Percentiles rank a stretch among this genome's conserved stretches.
These are phyloP conservation scores for Pitangus sulphuratus DNA, from an alignment of 2,797 vertebrate genomes.

Conservation along the genomic window DNA sequence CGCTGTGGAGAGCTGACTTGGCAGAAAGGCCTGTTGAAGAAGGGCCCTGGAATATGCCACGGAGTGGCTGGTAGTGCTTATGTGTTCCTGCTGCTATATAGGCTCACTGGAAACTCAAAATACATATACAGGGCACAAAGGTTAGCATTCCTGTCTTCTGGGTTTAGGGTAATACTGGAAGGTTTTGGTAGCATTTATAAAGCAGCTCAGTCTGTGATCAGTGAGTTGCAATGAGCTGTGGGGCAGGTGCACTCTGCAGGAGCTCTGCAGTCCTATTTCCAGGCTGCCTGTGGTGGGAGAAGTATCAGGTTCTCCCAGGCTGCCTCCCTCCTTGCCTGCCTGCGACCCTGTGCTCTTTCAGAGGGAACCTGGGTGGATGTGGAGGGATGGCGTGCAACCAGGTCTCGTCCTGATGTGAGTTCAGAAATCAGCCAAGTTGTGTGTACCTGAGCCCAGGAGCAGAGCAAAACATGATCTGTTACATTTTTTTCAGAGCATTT, in stretches of 20 bases:
- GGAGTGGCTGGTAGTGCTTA: constrained; percentile 89
- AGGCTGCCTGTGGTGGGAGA: background rate
- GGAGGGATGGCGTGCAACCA: rapidly evolving
- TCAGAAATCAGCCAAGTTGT: background rate
- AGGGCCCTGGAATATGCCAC: constrained; percentile 90
- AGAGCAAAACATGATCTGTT: background rate
- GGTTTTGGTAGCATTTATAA: background rate
- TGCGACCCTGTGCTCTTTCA: rapidly evolving
- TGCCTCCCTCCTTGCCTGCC: background rate
- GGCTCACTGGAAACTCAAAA: constrained; percentile 88
- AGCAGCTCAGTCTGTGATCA: background rate
- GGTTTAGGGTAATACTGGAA: background rate
- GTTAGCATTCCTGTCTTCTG: constrained; percentile 63
- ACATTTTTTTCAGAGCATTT: background rate
- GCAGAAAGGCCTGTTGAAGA: constrained; percentile 90
- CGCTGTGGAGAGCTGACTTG: constrained; percentile 88
- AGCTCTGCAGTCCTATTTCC: background rate
- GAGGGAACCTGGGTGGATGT: background rate
- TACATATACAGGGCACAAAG: constrained; percentile 90
- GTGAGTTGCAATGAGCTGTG: background rate
- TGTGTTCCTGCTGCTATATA: constrained; percentile 89
- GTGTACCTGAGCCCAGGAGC: background rate
- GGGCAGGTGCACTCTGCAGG: background rate
- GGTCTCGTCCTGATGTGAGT: background rate
- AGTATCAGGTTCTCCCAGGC: background rate